These are phyloP conservation scores for Fragum whitleyi DNA, from an alignment of 2,888 invertebrate genomes.

Conservation along the genomic window DNA sequence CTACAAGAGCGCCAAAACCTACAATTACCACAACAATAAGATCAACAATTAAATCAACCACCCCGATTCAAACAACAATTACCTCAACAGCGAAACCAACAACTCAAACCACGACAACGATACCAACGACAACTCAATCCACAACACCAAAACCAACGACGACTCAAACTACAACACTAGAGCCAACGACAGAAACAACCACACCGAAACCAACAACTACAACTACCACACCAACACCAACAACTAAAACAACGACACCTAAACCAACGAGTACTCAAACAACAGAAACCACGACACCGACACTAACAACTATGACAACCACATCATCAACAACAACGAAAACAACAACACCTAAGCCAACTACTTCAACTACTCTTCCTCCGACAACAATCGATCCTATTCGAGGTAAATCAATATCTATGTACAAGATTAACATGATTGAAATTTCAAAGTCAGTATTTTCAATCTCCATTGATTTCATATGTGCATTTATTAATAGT, in stretches of 20 bases:
- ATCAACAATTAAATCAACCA: neutral
- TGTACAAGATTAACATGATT: too few relatives aligned
- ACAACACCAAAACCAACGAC: neutral
- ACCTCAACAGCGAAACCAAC: neutral
- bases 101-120: neutral
- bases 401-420: neutral
- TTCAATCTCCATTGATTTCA: too few relatives aligned
- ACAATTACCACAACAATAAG: neutral
- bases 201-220: slow-evolving; percentile 9
- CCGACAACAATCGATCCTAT: slow-evolving; percentile 9
- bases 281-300: neutral
- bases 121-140: neutral
- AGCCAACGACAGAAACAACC: neutral
- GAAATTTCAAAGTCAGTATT: too few relatives aligned
- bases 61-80: too few relatives aligned
- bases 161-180: neutral
- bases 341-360: neutral
- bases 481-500: too few relatives aligned
- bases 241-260: too few relatives aligned
- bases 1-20: neutral
- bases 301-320: neutral
- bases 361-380: neutral
- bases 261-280: neutral
- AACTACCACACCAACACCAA: neutral
- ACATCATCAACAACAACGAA: neutral